phyloP scores from a whole-genome alignment of 2,113 vertebrate species.

The Garra rufa region DNA sequence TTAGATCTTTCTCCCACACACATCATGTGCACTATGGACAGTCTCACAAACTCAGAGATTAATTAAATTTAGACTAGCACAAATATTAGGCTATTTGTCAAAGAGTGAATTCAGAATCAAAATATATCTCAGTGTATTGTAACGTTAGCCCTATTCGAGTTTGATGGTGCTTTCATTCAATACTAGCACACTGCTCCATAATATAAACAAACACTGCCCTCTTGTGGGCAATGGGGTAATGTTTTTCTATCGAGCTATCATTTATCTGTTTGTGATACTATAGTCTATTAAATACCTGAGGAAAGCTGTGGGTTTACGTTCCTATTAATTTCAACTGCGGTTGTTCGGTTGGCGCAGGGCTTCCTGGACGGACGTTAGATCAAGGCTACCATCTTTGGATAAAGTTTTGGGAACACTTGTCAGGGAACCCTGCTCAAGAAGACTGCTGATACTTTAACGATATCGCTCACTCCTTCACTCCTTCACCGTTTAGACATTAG shows the following conservation, averaged over 20 bases:
- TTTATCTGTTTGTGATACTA: neutral
- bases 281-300: neutral
- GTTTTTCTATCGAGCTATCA: neutral
- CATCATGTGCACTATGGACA: neutral
- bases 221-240: slow-evolving; percentile 3
- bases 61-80: neutral
- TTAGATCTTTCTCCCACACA: neutral
- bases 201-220: slow-evolving; percentile 27
- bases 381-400: neutral
- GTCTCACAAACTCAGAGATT: neutral
- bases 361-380: neutral
- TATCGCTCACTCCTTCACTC: neutral
- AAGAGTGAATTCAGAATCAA: neutral
- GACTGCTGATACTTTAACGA: neutral
- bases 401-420: neutral
- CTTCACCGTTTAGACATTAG: neutral
- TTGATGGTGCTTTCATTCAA: neutral
- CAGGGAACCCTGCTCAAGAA: neutral
- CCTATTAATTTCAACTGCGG: neutral
- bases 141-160: neutral
- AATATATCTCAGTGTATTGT: slow-evolving; percentile 5
- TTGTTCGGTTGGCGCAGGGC: neutral
- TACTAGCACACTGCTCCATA: neutral
- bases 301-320: neutral
- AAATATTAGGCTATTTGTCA: slow-evolving; percentile 5